These are phyloP conservation scores for Nothobranchius kuhntae DNA, from an alignment of 2,113 vertebrate genomes.

Conservation along the genomic window DNA sequence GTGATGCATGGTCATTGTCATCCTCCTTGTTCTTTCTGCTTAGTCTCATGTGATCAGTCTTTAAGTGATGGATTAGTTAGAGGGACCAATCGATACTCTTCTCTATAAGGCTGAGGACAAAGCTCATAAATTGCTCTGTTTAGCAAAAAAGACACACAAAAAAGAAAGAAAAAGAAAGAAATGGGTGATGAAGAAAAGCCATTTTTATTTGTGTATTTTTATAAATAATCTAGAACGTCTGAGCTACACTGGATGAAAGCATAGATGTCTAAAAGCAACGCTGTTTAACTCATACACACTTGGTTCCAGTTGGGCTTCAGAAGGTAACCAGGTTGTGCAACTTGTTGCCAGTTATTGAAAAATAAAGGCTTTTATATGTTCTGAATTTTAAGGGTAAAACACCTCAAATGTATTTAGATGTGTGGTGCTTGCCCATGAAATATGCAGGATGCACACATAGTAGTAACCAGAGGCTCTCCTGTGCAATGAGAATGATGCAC, in stretches of 20 bases:
- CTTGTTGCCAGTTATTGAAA: not conserved
- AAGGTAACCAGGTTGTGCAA: too few species aligned
- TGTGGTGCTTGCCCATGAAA: conserved; percentile 26
- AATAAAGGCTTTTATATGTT: conserved; percentile 21
- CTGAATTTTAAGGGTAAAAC: conserved; percentile 20
- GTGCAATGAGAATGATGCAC: conserved; percentile 34
- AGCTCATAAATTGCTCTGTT: conserved; percentile 45
- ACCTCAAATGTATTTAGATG: conserved; percentile 17
- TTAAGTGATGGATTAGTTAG: conserved; percentile 44
- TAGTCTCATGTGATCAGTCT: conserved; percentile 43
- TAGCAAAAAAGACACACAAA: conserved; percentile 5
- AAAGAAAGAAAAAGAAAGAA: conserved; percentile 1
- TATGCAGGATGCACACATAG: conserved; percentile 20
- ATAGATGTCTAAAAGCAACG: conserved; percentile 13
- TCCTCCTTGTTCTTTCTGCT: conserved; percentile 31
- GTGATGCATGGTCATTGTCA: conserved; percentile 21
- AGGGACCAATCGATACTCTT: conserved; percentile 49
- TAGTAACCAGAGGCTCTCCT: conserved; percentile 36
- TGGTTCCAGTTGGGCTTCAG: not conserved
- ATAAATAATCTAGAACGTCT: conserved; percentile 22
- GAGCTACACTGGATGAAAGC: not conserved
- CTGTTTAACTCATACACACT: too few species aligned
- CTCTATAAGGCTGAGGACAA: conserved; percentile 23
- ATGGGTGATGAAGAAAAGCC: not conserved
- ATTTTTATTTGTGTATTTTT: conserved; percentile 9